phyloP scores from a whole-genome alignment of 2,888 invertebrate species.

The Pheosia tremula region DNA sequence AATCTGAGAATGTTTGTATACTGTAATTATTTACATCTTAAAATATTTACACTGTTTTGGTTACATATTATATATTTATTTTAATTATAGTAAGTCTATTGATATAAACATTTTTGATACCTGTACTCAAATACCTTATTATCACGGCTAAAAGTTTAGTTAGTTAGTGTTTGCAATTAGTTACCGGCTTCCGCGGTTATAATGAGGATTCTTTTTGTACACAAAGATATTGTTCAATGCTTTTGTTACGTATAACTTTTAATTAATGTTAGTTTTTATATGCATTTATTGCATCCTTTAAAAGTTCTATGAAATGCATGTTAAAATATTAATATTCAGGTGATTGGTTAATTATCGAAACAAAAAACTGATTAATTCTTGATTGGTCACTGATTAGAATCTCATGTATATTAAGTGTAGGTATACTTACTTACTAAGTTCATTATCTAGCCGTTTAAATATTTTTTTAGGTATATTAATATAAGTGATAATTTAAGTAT shows the following conservation, averaged over 20 bases:
- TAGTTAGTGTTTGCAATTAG: constrained; percentile 60
- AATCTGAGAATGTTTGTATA: too few species aligned
- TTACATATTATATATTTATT: too few species aligned
- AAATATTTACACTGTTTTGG: too few species aligned
- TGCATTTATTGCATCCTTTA: constrained; percentile 14
- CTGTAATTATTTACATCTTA: too few species aligned
- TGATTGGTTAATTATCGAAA: background rate
- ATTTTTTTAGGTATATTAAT: background rate
- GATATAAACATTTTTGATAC: background rate
- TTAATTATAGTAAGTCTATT: background rate
- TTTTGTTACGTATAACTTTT: constrained; percentile 42
- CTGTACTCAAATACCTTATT: constrained; percentile 32
- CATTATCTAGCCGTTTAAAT: constrained; percentile 32
- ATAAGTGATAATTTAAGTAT: constrained; percentile 27
- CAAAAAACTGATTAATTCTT: background rate
- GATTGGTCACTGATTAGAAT: constrained; percentile 22
- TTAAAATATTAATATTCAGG: background rate
- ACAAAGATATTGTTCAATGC: constrained; percentile 48
- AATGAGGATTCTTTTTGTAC: constrained; percentile 66
- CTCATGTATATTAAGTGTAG: constrained; percentile 34
- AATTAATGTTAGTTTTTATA: constrained; percentile 36
- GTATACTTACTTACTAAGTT: constrained; percentile 21
- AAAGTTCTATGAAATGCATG: background rate
- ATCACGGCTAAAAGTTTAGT: constrained; percentile 52
- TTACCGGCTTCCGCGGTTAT: constrained; percentile 54